A percentile compares a stretch with the other conserved stretches of the same genome.
These are phyloP conservation scores for Lampris megalopsis DNA, from an alignment of 2,113 vertebrate species.

Conservation along the genomic window DNA sequence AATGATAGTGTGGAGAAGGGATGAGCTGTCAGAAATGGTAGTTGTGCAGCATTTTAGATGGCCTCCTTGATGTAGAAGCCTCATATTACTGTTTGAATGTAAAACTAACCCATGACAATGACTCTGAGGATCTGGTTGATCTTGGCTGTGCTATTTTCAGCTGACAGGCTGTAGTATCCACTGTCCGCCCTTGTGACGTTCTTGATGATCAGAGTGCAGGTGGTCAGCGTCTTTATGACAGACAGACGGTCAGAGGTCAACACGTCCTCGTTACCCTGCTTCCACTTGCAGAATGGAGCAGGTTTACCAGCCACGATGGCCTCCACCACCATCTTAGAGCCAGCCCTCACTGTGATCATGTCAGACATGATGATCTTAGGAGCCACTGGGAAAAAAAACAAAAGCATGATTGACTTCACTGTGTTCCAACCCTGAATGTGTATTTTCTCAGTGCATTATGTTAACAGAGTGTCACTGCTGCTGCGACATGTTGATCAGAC, in stretches of 20 bases:
- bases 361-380: slow-evolving; percentile 96
- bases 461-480: too few species aligned
- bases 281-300: slow-evolving; percentile 90
- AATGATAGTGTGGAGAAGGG: too few species aligned
- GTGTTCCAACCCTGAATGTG: neutral
- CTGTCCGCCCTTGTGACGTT: slow-evolving; percentile 93
- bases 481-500: too few species aligned
- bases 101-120: slow-evolving; percentile 89
- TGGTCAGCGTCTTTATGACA: slow-evolving; percentile 88
- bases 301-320: slow-evolving; percentile 95
- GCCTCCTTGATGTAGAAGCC: too few species aligned
- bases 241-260: slow-evolving; percentile 91
- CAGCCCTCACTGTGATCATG: slow-evolving; percentile 89
- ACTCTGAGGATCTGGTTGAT: slow-evolving; percentile 92
- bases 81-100: too few species aligned
- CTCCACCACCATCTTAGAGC: slow-evolving; percentile 93
- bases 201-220: slow-evolving; percentile 91
- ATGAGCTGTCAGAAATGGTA: too few species aligned
- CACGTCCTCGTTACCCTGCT: slow-evolving; percentile 89
- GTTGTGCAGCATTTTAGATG: too few species aligned
- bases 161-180: slow-evolving; percentile 92
- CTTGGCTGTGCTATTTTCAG: slow-evolving; percentile 90
- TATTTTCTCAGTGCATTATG: too few species aligned
- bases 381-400: slow-evolving; percentile 84
- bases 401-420: neutral